These are phyloP conservation scores for Pharmacophagus antenor DNA, from an alignment of 2,888 invertebrate genomes.

Conservation along the genomic window DNA sequence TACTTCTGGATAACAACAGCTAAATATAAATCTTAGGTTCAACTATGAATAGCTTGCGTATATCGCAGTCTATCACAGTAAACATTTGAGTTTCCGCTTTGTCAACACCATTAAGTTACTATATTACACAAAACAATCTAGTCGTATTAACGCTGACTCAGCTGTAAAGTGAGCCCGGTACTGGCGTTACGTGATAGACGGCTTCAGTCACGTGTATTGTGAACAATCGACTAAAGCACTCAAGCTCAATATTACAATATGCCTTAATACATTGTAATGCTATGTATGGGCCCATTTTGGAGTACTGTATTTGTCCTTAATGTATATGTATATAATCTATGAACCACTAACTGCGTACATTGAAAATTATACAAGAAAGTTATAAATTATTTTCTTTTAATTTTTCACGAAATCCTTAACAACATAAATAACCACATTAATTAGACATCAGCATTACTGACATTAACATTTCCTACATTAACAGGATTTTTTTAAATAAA, in stretches of 20 bases:
- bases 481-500: too few relatives aligned
- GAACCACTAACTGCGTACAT: constrained; percentile 8
- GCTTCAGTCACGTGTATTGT: constrained; percentile 19
- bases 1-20: neutral
- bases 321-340: constrained; percentile 26
- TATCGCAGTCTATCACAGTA: neutral
- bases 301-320: constrained; percentile 18
- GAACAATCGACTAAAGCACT: constrained; percentile 21
- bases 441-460: too few relatives aligned
- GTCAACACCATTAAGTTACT: constrained; percentile 22
- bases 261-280: constrained; percentile 26
- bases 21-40: neutral
- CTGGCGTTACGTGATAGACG: constrained; percentile 28
- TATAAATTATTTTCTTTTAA: too few relatives aligned
- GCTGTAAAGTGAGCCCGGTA: constrained; percentile 22
- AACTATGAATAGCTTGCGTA: neutral
- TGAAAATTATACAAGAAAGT: constrained; percentile 7
- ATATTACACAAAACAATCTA: constrained; percentile 23
- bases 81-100: neutral
- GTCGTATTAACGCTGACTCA: constrained; percentile 27
- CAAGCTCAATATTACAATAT: constrained; percentile 21
- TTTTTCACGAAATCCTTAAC: too few relatives aligned
- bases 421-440: too few relatives aligned
- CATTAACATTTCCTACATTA: too few relatives aligned
- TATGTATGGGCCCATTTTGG: constrained; percentile 7